Conservation (phyloP, 2,888 invertebrate species). For the Dromius quadrimaculatus region DNA sequence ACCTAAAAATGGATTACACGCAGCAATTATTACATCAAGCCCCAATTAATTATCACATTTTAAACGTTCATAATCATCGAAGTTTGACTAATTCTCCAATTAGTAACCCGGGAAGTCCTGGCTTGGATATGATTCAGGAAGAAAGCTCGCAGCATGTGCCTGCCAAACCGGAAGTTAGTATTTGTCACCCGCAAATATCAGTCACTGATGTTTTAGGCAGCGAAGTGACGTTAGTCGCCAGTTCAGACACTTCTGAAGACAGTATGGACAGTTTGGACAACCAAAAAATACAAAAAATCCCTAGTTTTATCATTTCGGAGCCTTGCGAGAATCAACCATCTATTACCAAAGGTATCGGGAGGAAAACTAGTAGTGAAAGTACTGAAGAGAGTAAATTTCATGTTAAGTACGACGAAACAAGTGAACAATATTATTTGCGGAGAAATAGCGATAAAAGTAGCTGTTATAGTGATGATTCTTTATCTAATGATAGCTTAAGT, state of each 20-base stretch:
- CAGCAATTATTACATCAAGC: constrained; percentile 58
- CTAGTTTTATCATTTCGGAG: constrained; percentile 79
- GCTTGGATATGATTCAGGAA: constrained; percentile 83
- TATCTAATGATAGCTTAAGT: constrained; percentile 74
- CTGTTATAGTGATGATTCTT: constrained; percentile 79
- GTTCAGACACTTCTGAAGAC: constrained; percentile 79
- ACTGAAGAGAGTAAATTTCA: constrained; percentile 52
- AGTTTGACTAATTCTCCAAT: constrained; percentile 74
- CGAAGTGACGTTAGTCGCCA: constrained; percentile 82
- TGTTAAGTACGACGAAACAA: constrained; percentile 56
- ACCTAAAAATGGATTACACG: constrained; percentile 68
- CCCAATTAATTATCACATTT: constrained; percentile 59
- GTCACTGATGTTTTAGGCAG: constrained; percentile 92
- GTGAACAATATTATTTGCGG: constrained; percentile 69
- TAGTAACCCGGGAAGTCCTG: constrained; percentile 75
- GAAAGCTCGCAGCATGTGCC: constrained; percentile 71
- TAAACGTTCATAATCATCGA: constrained; percentile 68
- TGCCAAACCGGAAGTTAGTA: constrained; percentile 15
- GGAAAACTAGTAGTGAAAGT: constrained; percentile 74
- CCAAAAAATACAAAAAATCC: constrained; percentile 67
- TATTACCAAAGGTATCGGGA: constrained; percentile 77
- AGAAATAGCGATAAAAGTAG: constrained; percentile 78
- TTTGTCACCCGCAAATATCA: constrained; percentile 85
- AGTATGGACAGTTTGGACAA: constrained; percentile 78
- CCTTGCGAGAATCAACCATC: constrained; percentile 82